These are phyloP conservation scores for Drosophila ustulata DNA, from an alignment of 2,888 invertebrate genomes.

Conservation along the genomic window DNA sequence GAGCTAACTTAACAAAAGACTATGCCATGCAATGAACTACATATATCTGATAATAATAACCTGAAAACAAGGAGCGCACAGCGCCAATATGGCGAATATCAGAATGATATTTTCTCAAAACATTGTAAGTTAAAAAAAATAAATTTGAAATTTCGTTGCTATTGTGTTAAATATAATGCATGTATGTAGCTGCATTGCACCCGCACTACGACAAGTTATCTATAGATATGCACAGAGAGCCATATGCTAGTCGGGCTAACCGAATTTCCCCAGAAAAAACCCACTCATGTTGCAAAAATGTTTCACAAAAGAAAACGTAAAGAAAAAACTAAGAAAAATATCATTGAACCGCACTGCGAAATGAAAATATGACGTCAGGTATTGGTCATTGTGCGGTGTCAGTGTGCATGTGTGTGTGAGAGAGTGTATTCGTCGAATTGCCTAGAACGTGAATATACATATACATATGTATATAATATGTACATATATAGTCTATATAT, in stretches of 20 bases:
- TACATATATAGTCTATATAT: not conserved
- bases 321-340: constrained; percentile 53
- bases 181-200: constrained; percentile 26
- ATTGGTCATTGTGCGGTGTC: constrained; percentile 48
- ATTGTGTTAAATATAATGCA: constrained; percentile 1
- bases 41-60: constrained; percentile 20
- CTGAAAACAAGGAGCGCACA: constrained; percentile 21
- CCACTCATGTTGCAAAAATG: constrained; percentile 77
- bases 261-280: constrained; percentile 74
- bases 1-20: not conserved
- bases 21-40: constrained; percentile 1
- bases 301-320: constrained; percentile 22
- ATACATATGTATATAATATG: not conserved
- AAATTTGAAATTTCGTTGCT: not conserved
- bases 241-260: constrained; percentile 56
- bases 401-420: constrained; percentile 9
- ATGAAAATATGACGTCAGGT: constrained; percentile 77
- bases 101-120: constrained; percentile 40
- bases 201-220: constrained; percentile 22
- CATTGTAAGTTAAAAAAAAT: constrained; percentile 44
- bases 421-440: constrained; percentile 11
- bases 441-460: not conserved
- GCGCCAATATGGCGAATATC: constrained; percentile 21
- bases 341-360: constrained; percentile 63
- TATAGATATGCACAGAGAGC: constrained; percentile 19